phyloP scores from a whole-genome alignment of 2,888 invertebrate genomes.

The Plagodis dolabraria region DNA sequence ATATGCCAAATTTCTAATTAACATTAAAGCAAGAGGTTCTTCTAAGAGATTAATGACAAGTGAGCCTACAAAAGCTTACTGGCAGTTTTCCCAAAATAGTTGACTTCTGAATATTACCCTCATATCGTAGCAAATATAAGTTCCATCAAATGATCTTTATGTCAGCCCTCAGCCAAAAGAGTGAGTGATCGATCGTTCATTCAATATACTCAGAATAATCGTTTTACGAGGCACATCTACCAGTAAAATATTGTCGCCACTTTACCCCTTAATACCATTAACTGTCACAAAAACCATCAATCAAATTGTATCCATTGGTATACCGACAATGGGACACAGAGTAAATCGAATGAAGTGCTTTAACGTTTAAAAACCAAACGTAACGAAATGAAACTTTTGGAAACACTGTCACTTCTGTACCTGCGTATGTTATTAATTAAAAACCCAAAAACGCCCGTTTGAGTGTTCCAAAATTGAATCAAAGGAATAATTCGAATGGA shows the following conservation, averaged over 20 bases:
- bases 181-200: slow-evolving; percentile 28
- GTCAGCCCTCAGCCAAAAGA: slow-evolving; percentile 14
- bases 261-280: slow-evolving; percentile 34
- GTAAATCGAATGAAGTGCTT: slow-evolving; percentile 47
- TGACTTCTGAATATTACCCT: not conserved
- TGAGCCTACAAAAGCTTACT: too few species aligned
- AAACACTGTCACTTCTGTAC: slow-evolving; percentile 52
- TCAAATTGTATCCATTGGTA: slow-evolving; percentile 36
- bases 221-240: slow-evolving; percentile 22
- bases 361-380: slow-evolving; percentile 41
- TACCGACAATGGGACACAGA: slow-evolving; percentile 16
- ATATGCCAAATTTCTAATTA: too few species aligned
- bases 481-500: slow-evolving; percentile 75
- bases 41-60: too few species aligned
- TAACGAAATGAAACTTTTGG: slow-evolving; percentile 52
- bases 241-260: slow-evolving; percentile 28
- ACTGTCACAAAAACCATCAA: slow-evolving; percentile 38
- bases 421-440: slow-evolving; percentile 75
- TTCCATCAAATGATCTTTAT: slow-evolving; percentile 17
- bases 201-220: slow-evolving; percentile 26
- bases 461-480: slow-evolving; percentile 68
- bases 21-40: too few species aligned
- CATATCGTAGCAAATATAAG: slow-evolving; percentile 4
- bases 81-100: too few species aligned
- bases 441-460: slow-evolving; percentile 68